Base-by-base conservation (phyloP, 2,888 invertebrate genomes). In the Chaetogeoica ovagalla region DNA sequence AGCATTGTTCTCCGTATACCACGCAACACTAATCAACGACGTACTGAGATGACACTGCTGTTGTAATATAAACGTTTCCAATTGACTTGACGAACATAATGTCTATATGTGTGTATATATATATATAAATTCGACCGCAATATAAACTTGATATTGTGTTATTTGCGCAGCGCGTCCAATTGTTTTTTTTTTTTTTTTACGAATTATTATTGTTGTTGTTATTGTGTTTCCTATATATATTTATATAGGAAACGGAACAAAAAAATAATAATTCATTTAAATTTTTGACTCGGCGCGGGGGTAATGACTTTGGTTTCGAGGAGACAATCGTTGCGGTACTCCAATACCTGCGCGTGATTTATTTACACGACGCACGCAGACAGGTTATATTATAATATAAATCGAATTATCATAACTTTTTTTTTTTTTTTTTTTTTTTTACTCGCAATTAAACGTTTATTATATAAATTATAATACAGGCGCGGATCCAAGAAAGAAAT, bases 21-120 rank as follows among this genome's bases (percentile, higher is more conserved):
- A 2, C 65, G 59, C 68, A 48, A 48, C 75, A 68, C 75, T 68
- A 59, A 76, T 76, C 75, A 76, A 68, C 75, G 75, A 68, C n/a
- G 75, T 76, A 68, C 68, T 68, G 68, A n/a, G n/a, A 76, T 68
- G 75, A 76, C 75, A 76, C 30, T 30, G 30, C 30, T 30, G 30
- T 68, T 59, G 75, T 76, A 76, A 68, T 76, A 68, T 76, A 76
- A 76, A 76, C 75, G 75, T 76, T 76, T 68, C 59, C 75, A 48
- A 76, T 76, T 59, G 75, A 76, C 66, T 76, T 68, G 75, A 76
- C 68, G 59, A 76, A 68, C 68, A 68, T 68, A 76, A 76, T 59
- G 75, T 76, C 57, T 43, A 39, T 65, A n/a, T n/a, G n/a, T n/a
- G n/a, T n/a, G n/a, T n/a, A n/a, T n/a, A n/a, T 30, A 30, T 30